Conservation (phyloP, 2,113 vertebrate species). For the Ahaetulla prasina region DNA sequence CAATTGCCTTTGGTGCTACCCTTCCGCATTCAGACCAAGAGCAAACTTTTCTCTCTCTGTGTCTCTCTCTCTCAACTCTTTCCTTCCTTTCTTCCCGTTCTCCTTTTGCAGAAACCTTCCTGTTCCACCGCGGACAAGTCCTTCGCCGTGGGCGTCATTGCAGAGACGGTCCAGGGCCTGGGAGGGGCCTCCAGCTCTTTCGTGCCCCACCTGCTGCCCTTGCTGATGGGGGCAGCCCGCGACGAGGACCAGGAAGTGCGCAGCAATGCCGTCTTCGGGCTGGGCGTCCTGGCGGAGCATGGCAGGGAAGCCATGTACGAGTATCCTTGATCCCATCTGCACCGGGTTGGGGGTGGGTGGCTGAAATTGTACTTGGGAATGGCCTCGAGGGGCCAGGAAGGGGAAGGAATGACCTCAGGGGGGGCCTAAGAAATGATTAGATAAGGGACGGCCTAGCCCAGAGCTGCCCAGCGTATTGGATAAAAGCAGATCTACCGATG, state of each 20-base stretch:
- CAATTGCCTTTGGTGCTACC: too few species aligned
- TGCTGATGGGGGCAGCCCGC: constrained; percentile 68
- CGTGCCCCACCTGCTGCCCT: constrained; percentile 75
- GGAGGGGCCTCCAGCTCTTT: constrained; percentile 61
- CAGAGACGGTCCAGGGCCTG: constrained; percentile 76
- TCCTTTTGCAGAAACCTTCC: constrained; percentile 71
- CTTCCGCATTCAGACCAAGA: too few species aligned
- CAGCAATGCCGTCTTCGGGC: constrained; percentile 83
- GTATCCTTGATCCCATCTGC: constrained; percentile 60
- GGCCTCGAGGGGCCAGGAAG: background rate
- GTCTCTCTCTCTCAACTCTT: background rate
- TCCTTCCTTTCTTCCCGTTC: background rate
- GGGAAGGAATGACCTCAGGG: too few species aligned
- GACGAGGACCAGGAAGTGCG: constrained; percentile 81
- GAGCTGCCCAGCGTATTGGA: background rate
- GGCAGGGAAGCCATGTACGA: constrained; percentile 70
- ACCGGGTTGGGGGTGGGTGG: rapidly evolving
- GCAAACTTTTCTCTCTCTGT: background rate
- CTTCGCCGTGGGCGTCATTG: constrained; percentile 80
- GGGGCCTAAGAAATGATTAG: background rate
- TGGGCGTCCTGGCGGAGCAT: constrained; percentile 80
- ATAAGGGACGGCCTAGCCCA: background rate
- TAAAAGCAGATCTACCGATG: too few species aligned
- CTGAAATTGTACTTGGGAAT: background rate
- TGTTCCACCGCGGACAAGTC: constrained; percentile 82